phyloP scores from a whole-genome alignment of 2,888 invertebrate species.

The Ichneumoninae sp. region DNA sequence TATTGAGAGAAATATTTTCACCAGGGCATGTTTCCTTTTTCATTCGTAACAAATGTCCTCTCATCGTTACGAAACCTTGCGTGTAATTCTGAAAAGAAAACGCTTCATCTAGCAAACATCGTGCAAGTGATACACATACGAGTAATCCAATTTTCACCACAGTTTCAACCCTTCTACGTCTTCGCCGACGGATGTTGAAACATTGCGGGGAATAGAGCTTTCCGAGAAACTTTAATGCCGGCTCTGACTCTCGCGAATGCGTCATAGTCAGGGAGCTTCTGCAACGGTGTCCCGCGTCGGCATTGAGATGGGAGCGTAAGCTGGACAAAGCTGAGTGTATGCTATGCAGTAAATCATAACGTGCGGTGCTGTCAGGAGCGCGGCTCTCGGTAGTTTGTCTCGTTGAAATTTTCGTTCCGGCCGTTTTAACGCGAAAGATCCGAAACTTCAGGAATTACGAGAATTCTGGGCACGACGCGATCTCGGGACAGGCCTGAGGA shows the following conservation, averaged over 20 bases:
- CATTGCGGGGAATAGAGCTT: slow-evolving; percentile 37
- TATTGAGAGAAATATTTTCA: too few species aligned
- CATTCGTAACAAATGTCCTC: neutral
- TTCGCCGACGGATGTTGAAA: slow-evolving; percentile 42
- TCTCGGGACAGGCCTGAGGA: slow-evolving; percentile 35
- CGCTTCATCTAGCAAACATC: neutral
- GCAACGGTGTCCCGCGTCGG: neutral
- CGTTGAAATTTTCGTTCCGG: neutral
- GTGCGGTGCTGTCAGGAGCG: neutral
- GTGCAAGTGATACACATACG: neutral
- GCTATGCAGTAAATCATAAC: slow-evolving; percentile 4
- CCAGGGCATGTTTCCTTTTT: neutral
- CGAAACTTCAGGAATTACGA: neutral
- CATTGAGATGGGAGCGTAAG: neutral
- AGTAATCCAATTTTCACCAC: slow-evolving; percentile 51
- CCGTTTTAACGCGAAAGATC: neutral
- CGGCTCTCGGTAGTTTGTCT: neutral
- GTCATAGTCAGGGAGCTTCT: slow-evolving; percentile 19
- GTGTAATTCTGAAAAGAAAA: neutral
- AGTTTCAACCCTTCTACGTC: slow-evolving; percentile 32
- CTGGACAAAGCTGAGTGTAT: neutral
- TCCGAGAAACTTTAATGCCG: slow-evolving; percentile 41
- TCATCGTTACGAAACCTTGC: neutral
- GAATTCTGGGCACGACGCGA: slow-evolving; percentile 7
- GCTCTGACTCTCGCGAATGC: slow-evolving; percentile 21